A percentile compares a stretch with the other conserved stretches of the same genome.
Evolutionary conservation across 1,140 invertebrate genomes (phyloP).

Genomic region (Neoseiulus cucumeris): DNA sequence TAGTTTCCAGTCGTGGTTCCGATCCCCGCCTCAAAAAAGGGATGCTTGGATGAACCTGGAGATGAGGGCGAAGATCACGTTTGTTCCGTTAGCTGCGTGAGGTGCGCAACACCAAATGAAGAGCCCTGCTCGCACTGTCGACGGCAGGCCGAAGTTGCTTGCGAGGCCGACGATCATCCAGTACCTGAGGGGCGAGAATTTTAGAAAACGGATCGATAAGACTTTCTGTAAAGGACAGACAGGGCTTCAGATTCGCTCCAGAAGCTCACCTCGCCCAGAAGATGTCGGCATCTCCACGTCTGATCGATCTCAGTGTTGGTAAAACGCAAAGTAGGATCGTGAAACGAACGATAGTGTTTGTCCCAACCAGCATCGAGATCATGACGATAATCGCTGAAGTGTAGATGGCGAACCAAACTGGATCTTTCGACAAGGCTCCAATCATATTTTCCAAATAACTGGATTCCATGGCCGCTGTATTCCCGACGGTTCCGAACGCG

Average conservation of each 20-base stretch:
- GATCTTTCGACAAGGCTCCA: neutral
- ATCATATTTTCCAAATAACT: neutral
- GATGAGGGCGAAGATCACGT: neutral
- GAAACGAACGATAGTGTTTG: neutral
- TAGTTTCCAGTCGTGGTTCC: no score
- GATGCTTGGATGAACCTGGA: no score
- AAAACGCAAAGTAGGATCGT: neutral
- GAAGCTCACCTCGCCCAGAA: slow-evolving; percentile 3
- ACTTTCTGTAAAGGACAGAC: no score
- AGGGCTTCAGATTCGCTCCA: neutral
- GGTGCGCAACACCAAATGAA: neutral
- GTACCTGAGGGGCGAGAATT: neutral
- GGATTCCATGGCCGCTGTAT: neutral
- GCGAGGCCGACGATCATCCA: neutral
- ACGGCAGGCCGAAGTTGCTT: neutral
- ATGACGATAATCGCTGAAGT: neutral
- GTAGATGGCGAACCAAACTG: neutral
- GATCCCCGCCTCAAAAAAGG: no score
- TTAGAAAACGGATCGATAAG: no score
- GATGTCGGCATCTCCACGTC: neutral
- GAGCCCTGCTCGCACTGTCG: neutral
- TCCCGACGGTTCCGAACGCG: no score
- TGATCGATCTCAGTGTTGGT: neutral
- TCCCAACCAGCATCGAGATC: neutral
- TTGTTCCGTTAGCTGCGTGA: neutral